Base-by-base conservation (phyloP, 2,888 invertebrate species). In the Pterostichus niger region DNA sequence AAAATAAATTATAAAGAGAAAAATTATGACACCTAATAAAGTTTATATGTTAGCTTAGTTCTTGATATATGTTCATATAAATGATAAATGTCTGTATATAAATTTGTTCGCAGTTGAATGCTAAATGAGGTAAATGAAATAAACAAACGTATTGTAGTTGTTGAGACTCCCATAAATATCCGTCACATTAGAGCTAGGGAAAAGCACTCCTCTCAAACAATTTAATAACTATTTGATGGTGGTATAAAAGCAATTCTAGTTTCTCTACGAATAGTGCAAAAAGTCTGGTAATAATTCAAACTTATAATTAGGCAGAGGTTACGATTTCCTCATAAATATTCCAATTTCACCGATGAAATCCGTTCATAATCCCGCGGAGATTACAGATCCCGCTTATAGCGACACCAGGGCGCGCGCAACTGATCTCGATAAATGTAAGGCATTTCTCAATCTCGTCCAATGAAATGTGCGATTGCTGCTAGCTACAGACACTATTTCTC, bases 401-500 rank as follows among this genome's bases (percentile, higher is more conserved):
- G 52, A 52, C 33, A 54, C 10, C 3, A 1, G 15, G 15, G 31
- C 24, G 49, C 54, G 54, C 75, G 52, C 40, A 52, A 54, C 13
- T 78, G 78, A 78, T 78, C 78, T 78, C 78, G 78, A 78, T 78
- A 78, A 78, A 78, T 78, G 46, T 78, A 78, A 78, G 61, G 61
- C 78, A 78, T 78, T 78, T 78, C 78, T 78, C 78, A 78, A 78
- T 78, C 78, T 78, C 59, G 59, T 6, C 78, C 78, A 78, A 78
- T 78, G 78, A 78, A 78, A 61, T 61, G 78, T 61, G 46, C 59
- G 35, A 77, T 35, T 77, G 76, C 76, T 52, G 35, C 49, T 49
- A 49, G 49, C 76, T 76, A 54, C 76, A 35, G 15, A 49, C 49
- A 64, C 64, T 64, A 64, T 64, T 35, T 64, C 64, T 64, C 64